phyloP scores from a whole-genome alignment of 1,140 invertebrate genomes.

The Cydia strobilella region DNA sequence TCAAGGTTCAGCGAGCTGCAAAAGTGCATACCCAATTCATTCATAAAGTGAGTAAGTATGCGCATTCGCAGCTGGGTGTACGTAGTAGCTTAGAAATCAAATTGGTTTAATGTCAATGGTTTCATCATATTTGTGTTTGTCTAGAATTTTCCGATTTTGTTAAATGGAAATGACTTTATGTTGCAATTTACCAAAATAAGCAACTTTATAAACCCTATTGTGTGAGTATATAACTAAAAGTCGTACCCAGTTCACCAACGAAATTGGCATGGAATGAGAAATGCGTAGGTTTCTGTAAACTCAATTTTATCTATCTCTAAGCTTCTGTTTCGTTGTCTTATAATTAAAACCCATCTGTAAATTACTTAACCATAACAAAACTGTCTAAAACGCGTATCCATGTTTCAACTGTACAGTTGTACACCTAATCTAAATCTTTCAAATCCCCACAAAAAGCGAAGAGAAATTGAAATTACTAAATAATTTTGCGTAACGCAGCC shows the following conservation, averaged over 20 bases:
- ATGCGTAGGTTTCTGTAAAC: background rate
- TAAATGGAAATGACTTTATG: too few species aligned
- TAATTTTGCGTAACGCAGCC: constrained; percentile 25
- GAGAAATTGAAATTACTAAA: constrained; percentile 3
- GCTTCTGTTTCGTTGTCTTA: background rate
- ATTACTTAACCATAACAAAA: background rate
- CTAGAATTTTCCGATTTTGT: too few species aligned
- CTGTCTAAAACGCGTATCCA: constrained; percentile 7
- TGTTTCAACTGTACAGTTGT: background rate
- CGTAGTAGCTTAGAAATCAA: too few species aligned
- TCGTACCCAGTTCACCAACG: background rate
- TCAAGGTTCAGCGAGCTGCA: too few species aligned
- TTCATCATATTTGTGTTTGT: too few species aligned
- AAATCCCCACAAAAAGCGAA: constrained; percentile 10
- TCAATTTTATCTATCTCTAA: background rate
- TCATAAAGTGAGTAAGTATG: too few species aligned
- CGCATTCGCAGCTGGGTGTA: too few species aligned
- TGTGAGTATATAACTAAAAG: background rate
- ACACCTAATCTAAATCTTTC: background rate
- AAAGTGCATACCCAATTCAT: too few species aligned
- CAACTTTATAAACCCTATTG: too few species aligned
- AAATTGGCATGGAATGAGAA: background rate
- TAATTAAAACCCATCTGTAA: background rate
- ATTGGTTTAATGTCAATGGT: too few species aligned
- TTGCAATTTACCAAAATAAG: too few species aligned